Evolutionary conservation across 2,888 invertebrate genomes (phyloP), one percentile per base, ranked within the genome.

Genomic region (Odontothrips loti): DNA sequence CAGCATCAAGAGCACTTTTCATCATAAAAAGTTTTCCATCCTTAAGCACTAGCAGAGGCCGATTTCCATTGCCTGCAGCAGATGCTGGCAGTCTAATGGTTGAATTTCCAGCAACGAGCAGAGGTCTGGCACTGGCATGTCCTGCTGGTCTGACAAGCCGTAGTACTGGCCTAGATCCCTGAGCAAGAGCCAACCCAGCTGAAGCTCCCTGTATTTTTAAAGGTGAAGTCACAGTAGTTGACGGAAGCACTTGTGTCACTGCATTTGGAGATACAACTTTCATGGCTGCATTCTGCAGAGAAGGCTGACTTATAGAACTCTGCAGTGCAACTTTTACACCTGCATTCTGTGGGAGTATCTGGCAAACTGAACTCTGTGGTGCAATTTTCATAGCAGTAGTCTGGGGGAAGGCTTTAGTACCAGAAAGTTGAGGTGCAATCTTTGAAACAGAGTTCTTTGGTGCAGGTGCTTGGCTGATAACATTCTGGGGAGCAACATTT

Each of bases 21-120:
- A 75, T 75, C 68, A 75, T 75, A 12, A 75, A 75, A 23, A 75
- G 68, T 27, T 75, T 75, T 75, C 68, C 68, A 75, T 75, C 68
- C 27, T 75, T 75, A 0, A 75, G 27, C 23, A 75, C 68, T 11
- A 23, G 27, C n/a, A 75, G 27, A 11, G 68, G 68, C 6, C 68
- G 68, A 27, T 23, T 75, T 9, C 68, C 68, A 10, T 23, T 27
- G 27, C 23, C 27, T 27, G 68, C 68, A 27, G 68, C 68, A n/a
- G 68, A 23, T 11, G 68, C 68, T 27, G 68, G 68, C 1, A 75
- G 23, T 12, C 68, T 23, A 27, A 75, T 75, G 27, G 23, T 27
- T 23, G 68, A 8, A 27, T 27, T 75, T 75, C 23, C 23, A 8
- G 27, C 23, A 8, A 75, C 68, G 4, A 75, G 27, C 27, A 75